Evolutionary conservation across 1,140 invertebrate species (phyloP).

Genomic region (Popillia japonica): DNA sequence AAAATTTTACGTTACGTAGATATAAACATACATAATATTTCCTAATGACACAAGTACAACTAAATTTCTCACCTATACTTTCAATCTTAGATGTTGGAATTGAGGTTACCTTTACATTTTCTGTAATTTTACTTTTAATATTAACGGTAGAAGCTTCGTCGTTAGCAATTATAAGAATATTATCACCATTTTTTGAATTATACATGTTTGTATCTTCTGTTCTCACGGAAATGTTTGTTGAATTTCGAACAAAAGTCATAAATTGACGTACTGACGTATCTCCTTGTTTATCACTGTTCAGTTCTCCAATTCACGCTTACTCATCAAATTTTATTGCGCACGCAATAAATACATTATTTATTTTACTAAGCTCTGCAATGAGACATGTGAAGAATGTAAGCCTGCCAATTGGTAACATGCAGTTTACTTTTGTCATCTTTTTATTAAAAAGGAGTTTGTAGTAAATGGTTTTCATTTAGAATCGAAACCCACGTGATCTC

Average conservation of each 20-base stretch:
- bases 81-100: not conserved
- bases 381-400: no score
- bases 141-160: not conserved
- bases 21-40: not conserved
- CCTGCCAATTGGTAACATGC: no score
- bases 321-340: no score
- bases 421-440: no score
- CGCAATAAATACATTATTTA: no score
- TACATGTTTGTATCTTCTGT: not conserved
- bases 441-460: no score
- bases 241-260: not conserved
- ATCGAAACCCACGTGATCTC: no score
- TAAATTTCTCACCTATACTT: not conserved
- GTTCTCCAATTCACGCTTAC: no score
- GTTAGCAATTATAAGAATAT: not conserved
- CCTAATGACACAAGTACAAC: not conserved
- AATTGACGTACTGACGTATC: no score
- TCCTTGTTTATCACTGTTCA: no score
- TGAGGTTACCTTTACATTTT: conserved; percentile 19
- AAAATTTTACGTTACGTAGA: not conserved
- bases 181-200: not conserved
- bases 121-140: not conserved
- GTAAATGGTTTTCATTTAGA: no score
- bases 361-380: no score
- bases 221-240: not conserved